A percentile compares a stretch with the other conserved stretches of the same genome.
Evolutionary conservation across 92 coral and sea anemone genomes (phyloP).

Genomic region (Parazoanthus darwini): DNA sequence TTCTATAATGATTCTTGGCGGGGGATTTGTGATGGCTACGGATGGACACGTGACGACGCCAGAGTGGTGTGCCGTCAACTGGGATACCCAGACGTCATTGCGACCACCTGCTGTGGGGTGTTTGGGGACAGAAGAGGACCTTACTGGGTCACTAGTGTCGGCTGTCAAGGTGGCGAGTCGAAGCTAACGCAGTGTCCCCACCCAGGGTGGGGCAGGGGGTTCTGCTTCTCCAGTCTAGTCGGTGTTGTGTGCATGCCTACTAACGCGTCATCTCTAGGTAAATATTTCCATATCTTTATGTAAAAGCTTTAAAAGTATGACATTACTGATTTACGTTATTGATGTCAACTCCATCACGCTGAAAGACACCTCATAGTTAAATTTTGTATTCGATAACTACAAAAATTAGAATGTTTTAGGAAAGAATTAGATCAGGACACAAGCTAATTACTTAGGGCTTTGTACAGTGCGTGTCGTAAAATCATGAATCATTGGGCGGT

Average conservation of each 20-base stretch:
- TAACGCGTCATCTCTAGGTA: conserved; percentile 10
- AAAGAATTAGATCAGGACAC: too few relatives aligned
- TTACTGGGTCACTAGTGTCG: conserved; percentile 48
- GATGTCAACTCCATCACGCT: too few relatives aligned
- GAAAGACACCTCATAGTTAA: too few relatives aligned
- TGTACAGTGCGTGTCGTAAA: too few relatives aligned
- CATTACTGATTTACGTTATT: too few relatives aligned
- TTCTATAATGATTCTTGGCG: conserved; percentile 50
- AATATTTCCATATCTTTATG: too few relatives aligned
- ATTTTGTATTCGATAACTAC: too few relatives aligned
- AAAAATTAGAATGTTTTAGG: too few relatives aligned
- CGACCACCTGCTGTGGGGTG: neutral
- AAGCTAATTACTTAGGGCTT: too few relatives aligned
- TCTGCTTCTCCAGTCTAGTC: conserved; percentile 29
- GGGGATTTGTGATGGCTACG: conserved; percentile 29
- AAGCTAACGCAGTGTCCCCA: conserved; percentile 62
- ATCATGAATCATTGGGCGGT: too few relatives aligned
- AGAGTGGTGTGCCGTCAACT: conserved; percentile 57
- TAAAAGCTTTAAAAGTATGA: too few relatives aligned
- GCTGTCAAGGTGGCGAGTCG: conserved; percentile 68
- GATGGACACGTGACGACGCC: conserved; percentile 26
- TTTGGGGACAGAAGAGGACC: neutral
- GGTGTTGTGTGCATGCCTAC: conserved; percentile 31
- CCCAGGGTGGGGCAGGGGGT: conserved; percentile 53
- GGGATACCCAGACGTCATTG: conserved; percentile 39